Percentiles rank a stretch among this genome's conserved stretches.
Evolutionary conservation across 2,888 invertebrate species (phyloP).

Genomic region (Euspilapteryx auroguttella): DNA sequence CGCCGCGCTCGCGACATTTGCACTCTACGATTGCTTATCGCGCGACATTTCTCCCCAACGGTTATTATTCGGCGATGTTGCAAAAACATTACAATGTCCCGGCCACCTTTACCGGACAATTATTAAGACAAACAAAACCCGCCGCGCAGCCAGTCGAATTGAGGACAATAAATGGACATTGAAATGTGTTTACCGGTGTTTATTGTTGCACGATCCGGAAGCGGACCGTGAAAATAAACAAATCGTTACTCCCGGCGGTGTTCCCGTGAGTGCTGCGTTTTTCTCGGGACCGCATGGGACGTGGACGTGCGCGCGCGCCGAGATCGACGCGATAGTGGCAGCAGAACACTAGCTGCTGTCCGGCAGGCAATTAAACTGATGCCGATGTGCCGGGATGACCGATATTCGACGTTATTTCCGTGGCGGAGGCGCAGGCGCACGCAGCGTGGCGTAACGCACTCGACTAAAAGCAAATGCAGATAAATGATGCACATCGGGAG

Average conservation of each 20-base stretch:
- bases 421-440: conserved; percentile 27
- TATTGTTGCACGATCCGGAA: no score
- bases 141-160: no score
- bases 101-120: no score
- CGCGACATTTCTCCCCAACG: conserved; percentile 23
- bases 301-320: conserved; percentile 46
- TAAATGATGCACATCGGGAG: conserved; percentile 34
- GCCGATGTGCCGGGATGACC: conserved; percentile 49
- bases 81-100: no score
- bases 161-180: no score
- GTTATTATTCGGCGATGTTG: no score
- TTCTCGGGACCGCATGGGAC: conserved; percentile 16
- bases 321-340: conserved; percentile 41
- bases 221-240: conserved; percentile 8
- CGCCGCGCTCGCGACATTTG: conserved; percentile 44
- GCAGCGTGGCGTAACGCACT: conserved; percentile 46
- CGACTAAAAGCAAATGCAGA: conserved; percentile 53
- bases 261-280: conserved; percentile 13
- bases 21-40: conserved; percentile 50
- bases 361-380: conserved; percentile 41
- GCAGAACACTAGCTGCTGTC: no score
- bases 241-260: conserved; percentile 4
- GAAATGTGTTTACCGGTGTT: no score
- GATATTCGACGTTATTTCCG: conserved; percentile 59
- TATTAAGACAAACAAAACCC: no score